These are phyloP conservation scores for Corythucha ciliata DNA, from an alignment of 2,888 invertebrate genomes.

Conservation along the genomic window DNA sequence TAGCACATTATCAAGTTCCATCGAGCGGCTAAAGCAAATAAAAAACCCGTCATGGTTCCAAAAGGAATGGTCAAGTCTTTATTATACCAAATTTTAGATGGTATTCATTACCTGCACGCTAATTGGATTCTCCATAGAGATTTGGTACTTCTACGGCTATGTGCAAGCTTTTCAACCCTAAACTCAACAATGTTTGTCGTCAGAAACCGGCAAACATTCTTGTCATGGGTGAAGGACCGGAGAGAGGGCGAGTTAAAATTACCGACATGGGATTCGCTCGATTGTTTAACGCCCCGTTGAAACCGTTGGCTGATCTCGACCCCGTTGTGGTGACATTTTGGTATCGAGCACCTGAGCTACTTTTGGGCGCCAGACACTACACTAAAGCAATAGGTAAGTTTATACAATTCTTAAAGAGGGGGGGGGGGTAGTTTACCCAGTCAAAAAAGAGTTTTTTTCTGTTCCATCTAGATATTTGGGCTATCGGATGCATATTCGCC, in stretches of 20 bases:
- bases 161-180: too few species aligned
- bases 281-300: slow-evolving; percentile 93
- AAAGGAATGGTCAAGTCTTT: slow-evolving; percentile 97
- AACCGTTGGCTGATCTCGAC: slow-evolving; percentile 94
- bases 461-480: slow-evolving; percentile 93
- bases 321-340: slow-evolving; percentile 99
- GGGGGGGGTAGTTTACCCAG: too few species aligned
- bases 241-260: slow-evolving; percentile 93
- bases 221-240: slow-evolving; percentile 98
- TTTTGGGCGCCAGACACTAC: slow-evolving; percentile 91
- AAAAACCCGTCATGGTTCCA: slow-evolving; percentile 90
- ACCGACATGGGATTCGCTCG: slow-evolving; percentile 99
- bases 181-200: too few species aligned
- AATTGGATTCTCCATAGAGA: slow-evolving; percentile 99
- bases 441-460: too few species aligned
- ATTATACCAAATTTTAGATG: slow-evolving; percentile 94
- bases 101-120: slow-evolving; percentile 96
- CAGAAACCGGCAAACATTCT: slow-evolving; percentile 98
- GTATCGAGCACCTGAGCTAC: slow-evolving; percentile 94
- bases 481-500: slow-evolving; percentile 98
- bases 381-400: slow-evolving; percentile 86
- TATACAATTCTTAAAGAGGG: slow-evolving; percentile 33
- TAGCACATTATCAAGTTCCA: slow-evolving; percentile 98
- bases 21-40: slow-evolving; percentile 92
- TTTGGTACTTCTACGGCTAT: slow-evolving; percentile 67